Conservation (phyloP, 2,113 vertebrate genomes). For the Rynchops niger region DNA sequence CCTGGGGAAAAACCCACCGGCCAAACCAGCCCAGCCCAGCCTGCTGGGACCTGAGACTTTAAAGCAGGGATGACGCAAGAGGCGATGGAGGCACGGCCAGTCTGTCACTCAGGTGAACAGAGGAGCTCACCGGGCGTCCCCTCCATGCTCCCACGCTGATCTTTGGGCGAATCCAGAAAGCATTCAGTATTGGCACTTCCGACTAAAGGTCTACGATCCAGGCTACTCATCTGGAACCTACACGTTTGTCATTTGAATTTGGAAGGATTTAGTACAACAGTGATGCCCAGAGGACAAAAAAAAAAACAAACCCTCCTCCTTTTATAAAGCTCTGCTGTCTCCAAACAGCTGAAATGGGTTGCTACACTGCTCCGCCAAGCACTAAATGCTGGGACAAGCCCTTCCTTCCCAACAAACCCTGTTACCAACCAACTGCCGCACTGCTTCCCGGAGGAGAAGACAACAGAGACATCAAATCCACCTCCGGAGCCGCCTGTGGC, state of each 20-base stretch:
- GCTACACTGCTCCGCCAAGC: not conserved
- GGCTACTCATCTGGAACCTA: not conserved
- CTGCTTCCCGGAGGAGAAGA: not conserved
- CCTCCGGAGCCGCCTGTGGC: not conserved
- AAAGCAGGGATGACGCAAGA: not conserved
- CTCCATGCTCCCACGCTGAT: not conserved
- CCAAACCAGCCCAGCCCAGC: not conserved
- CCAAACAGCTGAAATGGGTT: not conserved
- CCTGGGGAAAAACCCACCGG: not conserved
- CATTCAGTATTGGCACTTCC: not conserved
- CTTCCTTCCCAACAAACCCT: not conserved
- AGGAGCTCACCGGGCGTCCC: not conserved
- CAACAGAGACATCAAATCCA: not conserved
- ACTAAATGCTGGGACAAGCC: not conserved
- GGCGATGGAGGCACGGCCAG: not conserved
- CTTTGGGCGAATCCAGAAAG: not conserved
- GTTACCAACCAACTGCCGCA: rapidly evolving
- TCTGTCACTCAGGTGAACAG: not conserved
- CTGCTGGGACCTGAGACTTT: not conserved
- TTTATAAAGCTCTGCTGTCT: not conserved
- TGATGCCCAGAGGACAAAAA: not conserved
- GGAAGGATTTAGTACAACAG: not conserved
- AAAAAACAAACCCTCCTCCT: not conserved
- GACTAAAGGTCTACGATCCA: not conserved
- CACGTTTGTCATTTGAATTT: not conserved